Conservation (phyloP, 1,140 invertebrate species). For the Kradibia gibbosae region DNA sequence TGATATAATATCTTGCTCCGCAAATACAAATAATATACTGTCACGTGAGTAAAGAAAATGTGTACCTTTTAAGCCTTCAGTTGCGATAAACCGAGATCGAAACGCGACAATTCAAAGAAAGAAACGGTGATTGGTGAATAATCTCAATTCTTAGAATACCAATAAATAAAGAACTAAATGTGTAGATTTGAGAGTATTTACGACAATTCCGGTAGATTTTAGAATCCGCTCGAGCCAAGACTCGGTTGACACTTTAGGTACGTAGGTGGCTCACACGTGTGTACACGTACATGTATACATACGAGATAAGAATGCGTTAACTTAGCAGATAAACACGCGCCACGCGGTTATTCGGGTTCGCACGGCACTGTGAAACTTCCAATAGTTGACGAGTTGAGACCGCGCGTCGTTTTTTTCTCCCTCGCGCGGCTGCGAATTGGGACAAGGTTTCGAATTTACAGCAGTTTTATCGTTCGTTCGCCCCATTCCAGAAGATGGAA, state of each 20-base stretch:
- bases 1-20: too few relatives aligned
- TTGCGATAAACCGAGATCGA: background rate
- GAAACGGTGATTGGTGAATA: background rate
- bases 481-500: slow-evolving; percentile 25
- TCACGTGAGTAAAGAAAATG: too few relatives aligned
- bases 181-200: background rate
- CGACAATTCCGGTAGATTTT: slow-evolving; percentile 22
- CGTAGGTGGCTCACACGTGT: slow-evolving; percentile 1
- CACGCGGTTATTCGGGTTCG: background rate
- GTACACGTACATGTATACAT: background rate
- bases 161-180: slow-evolving; percentile 1
- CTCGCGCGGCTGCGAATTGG: slow-evolving; percentile 44
- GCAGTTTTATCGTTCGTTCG: slow-evolving; percentile 48
- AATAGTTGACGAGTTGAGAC: background rate
- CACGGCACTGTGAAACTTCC: background rate
- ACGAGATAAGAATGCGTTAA: slow-evolving; percentile 35
- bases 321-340: slow-evolving; percentile 19
- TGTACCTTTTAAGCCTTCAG: background rate
- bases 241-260: slow-evolving; percentile 26
- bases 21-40: too few relatives aligned
- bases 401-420: slow-evolving; percentile 1
- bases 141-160: background rate
- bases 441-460: slow-evolving; percentile 51
- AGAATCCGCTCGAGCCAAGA: background rate
- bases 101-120: background rate